These are phyloP conservation scores for Drosophila truncata DNA, from an alignment of 1,140 invertebrate species.

Conservation along the genomic window DNA sequence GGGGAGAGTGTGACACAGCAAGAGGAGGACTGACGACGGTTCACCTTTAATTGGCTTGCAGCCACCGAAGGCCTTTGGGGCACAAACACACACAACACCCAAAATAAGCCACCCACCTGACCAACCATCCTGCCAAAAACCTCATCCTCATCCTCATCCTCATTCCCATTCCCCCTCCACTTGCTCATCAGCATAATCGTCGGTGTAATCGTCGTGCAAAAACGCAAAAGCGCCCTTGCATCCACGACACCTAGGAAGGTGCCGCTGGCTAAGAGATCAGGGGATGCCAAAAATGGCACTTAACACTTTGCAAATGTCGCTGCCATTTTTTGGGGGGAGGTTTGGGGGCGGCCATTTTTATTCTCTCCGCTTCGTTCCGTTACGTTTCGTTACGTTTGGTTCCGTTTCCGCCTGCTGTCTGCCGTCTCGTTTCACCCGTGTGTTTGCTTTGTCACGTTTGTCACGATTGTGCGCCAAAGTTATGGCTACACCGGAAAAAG, in stretches of 20 bases:
- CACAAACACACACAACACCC: neutral
- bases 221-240: slow-evolving; percentile 11
- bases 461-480: slow-evolving; percentile 4
- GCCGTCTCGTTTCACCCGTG: neutral
- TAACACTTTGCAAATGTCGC: slow-evolving; percentile 60
- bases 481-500: slow-evolving; percentile 23
- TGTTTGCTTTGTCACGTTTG: slow-evolving; percentile 9
- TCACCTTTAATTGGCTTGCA: slow-evolving; percentile 57
- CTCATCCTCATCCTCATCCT: neutral
- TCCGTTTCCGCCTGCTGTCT: slow-evolving; percentile 10
- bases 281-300: slow-evolving; percentile 52
- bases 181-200: slow-evolving; percentile 60
- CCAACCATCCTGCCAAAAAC: neutral
- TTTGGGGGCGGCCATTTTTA: slow-evolving; percentile 34
- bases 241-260: slow-evolving; percentile 19
- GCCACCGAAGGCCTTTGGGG: slow-evolving; percentile 34
- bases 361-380: slow-evolving; percentile 4
- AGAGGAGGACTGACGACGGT: slow-evolving; percentile 22
- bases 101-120: neutral
- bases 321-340: slow-evolving; percentile 26
- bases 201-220: slow-evolving; percentile 51
- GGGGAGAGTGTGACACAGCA: slow-evolving; percentile 9
- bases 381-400: neutral
- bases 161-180: neutral
- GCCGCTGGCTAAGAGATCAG: slow-evolving; percentile 17